Evolutionary conservation across 2,113 vertebrate species (phyloP).

Genomic region (Amphiprion ocellaris): DNA sequence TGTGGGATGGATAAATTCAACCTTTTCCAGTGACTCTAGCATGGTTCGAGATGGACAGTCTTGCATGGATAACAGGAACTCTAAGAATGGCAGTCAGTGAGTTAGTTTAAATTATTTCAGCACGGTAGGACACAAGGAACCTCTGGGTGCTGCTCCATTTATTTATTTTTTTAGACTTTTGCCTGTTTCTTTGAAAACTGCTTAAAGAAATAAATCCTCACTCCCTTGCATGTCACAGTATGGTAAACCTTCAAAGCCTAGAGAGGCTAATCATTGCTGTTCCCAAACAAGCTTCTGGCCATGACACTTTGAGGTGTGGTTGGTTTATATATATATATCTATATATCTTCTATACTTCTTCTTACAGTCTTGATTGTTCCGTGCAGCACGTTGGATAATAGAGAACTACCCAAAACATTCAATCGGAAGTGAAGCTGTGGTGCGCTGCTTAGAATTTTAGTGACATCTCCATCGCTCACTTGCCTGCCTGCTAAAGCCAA

Average conservation of each 20-base stretch:
- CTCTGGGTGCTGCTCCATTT: not conserved
- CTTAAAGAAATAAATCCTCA: not conserved
- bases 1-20: too few relatives aligned
- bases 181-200: not conserved
- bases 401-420: not conserved
- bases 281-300: not conserved
- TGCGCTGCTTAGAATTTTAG: slow-evolving; percentile 28
- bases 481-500: slow-evolving; percentile 49
- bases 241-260: slow-evolving; percentile 10
- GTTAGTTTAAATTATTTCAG: not conserved
- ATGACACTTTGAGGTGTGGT: not conserved
- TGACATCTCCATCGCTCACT: slow-evolving; percentile 66
- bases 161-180: slow-evolving; percentile 3
- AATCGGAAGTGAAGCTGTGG: not conserved
- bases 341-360: not conserved
- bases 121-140: not conserved
- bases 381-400: slow-evolving; percentile 7
- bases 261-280: not conserved
- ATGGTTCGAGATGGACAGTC: too few relatives aligned
- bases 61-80: too few relatives aligned
- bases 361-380: slow-evolving; percentile 14
- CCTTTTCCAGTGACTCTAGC: too few relatives aligned
- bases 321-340: not conserved
- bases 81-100: not conserved
- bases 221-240: not conserved